Evolutionary conservation across 1,140 invertebrate species (phyloP).

Genomic region (Diuraphis noxia): DNA sequence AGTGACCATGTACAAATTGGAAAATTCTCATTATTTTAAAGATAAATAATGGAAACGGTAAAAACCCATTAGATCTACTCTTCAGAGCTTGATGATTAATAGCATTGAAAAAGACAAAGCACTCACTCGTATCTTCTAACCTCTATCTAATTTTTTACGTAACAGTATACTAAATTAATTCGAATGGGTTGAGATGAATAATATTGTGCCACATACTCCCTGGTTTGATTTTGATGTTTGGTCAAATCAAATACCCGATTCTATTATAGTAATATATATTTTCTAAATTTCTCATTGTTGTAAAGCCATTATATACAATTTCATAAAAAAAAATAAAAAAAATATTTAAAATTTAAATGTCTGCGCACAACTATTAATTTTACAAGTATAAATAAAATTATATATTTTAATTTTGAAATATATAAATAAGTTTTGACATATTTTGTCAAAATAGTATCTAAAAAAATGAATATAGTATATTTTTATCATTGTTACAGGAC

Average conservation of each 20-base stretch:
- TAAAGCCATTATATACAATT: background rate
- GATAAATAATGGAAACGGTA: background rate
- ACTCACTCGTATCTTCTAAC: background rate
- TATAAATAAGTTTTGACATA: background rate
- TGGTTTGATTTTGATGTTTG: background rate
- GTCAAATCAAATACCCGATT: background rate
- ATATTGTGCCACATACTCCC: background rate
- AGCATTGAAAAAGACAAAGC: background rate
- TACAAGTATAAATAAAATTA: background rate
- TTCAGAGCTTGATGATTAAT: background rate
- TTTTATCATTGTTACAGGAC: background rate
- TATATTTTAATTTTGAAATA: background rate
- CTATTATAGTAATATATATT: no score
- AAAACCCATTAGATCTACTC: background rate
- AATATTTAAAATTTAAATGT: background rate
- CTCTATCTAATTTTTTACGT: background rate
- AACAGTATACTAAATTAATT: background rate
- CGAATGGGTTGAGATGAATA: background rate
- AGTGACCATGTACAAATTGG: background rate
- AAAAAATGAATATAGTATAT: background rate
- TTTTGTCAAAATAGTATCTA: no score
- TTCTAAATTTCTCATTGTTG: background rate
- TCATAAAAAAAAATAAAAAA: background rate
- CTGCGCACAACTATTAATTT: background rate
- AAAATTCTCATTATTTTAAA: constrained; percentile 5